phyloP scores from a whole-genome alignment of 2,113 vertebrate species.

The Salvelinus alpinus region DNA sequence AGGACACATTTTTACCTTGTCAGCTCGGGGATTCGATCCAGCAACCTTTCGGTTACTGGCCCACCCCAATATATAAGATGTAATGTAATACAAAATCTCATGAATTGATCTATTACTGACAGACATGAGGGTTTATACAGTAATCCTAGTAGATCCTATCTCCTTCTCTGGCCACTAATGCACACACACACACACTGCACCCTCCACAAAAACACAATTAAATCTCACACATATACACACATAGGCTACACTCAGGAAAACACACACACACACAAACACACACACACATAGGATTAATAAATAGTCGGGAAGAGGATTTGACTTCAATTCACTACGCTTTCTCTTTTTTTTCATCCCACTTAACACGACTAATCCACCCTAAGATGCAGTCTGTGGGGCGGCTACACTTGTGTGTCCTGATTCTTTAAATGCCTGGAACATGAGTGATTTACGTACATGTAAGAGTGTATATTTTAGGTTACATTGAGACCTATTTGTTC shows the following conservation, averaged over 20 bases:
- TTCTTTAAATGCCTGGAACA: neutral
- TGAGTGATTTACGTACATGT: neutral
- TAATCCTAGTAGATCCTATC: too few species aligned
- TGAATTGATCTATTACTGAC: too few species aligned
- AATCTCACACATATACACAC: neutral
- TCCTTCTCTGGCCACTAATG: too few species aligned
- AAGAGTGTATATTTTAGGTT: neutral
- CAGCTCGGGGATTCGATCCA: too few species aligned
- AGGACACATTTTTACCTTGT: too few species aligned
- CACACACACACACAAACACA: conserved; percentile 4
- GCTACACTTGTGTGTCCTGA: neutral
- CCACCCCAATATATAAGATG: too few species aligned
- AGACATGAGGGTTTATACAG: too few species aligned
- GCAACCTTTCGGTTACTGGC: too few species aligned
- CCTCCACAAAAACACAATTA: neutral
- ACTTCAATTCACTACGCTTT: conserved; percentile 46
- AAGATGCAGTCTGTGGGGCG: conserved; percentile 6
- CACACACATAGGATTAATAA: conserved; percentile 52
- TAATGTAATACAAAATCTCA: too few species aligned
- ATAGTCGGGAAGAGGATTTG: conserved; percentile 57
- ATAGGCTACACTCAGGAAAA: neutral
- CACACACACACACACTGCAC: too few species aligned
- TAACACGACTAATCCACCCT: conserved; percentile 46
- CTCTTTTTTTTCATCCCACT: conserved; percentile 29
- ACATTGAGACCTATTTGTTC: conserved; percentile 2